These are phyloP conservation scores for Agapornis canus DNA, from an alignment of 2,797 vertebrate genomes.

Conservation along the genomic window DNA sequence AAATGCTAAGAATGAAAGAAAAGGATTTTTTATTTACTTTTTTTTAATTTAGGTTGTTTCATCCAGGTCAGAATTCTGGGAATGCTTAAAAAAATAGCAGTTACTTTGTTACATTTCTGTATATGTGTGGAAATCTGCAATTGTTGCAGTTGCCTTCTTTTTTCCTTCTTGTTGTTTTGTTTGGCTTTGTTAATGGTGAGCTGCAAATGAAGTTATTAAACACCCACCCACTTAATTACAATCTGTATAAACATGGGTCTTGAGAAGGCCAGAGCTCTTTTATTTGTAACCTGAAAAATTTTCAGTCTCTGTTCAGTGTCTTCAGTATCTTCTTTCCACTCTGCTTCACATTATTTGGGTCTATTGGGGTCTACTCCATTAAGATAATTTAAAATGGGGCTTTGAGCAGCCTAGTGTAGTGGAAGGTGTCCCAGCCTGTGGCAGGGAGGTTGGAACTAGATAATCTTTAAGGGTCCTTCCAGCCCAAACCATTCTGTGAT, in stretches of 20 bases:
- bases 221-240: conserved; percentile 29
- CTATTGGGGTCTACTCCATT: background rate
- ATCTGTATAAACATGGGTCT: background rate
- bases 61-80: background rate
- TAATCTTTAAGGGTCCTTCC: background rate
- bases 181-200: conserved; percentile 32
- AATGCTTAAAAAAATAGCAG: background rate
- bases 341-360: background rate
- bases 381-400: background rate
- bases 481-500: background rate
- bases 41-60: background rate
- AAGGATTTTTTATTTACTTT: background rate
- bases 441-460: background rate
- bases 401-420: background rate
- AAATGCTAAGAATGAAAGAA: background rate
- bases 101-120: background rate
- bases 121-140: background rate
- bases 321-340: background rate
- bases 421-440: background rate
- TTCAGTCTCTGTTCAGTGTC: background rate
- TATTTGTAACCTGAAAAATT: background rate
- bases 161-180: background rate
- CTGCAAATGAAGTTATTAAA: conserved; percentile 37
- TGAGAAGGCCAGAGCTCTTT: background rate
- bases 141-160: background rate